Base-by-base conservation (phyloP, 2,113 vertebrate genomes). In the Cyprinus carpio region DNA sequence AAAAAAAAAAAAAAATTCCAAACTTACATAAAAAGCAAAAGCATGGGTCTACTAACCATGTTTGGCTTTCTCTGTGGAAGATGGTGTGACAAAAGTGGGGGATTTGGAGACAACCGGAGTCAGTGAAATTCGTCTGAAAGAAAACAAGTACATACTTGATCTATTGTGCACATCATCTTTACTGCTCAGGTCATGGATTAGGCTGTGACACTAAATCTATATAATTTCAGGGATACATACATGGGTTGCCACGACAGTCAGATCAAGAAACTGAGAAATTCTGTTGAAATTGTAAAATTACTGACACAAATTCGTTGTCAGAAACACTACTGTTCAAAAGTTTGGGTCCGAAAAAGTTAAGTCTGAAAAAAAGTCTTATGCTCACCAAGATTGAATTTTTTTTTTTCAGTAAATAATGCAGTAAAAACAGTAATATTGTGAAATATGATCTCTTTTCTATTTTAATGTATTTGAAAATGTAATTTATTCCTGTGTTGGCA, bases 51-150 rank as follows among this genome's bases (percentile, higher is more conserved):
- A 62, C 95, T 92, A 88, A 98, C 97, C 97, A 13, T 93, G 92
- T 15, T 95, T 95, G 75, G 87, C 91, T 90, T 95, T 93, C 88
- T 96, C 95, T 18, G 92, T 87, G 78, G 94, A 93, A 51, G 95
- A 87, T 77, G 92, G 84, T 4, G 75, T 5, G 4, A 90, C 71
- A 75, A 89, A 84, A 16, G 43, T 58, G 60, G 93, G 87, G 0
- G 88, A 84, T 10, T 93, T 93, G 43, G 92, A 23, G 84, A 93
- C 95, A 81, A 96, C 31, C 2, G 97, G 92, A 88, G 93, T 96
- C 90, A 99, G 90, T 81, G 95, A 97, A 67, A 98, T 93, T 90
- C 96, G 95, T 94, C 98, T 99, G 91, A 90, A 92, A 90, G 84
- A 88, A 49, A 87, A 88, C 31, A 87, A 11, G 71, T 6, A 85